Evolutionary conservation across 2,113 vertebrate species (phyloP).

Genomic region (Colinus virginianus): DNA sequence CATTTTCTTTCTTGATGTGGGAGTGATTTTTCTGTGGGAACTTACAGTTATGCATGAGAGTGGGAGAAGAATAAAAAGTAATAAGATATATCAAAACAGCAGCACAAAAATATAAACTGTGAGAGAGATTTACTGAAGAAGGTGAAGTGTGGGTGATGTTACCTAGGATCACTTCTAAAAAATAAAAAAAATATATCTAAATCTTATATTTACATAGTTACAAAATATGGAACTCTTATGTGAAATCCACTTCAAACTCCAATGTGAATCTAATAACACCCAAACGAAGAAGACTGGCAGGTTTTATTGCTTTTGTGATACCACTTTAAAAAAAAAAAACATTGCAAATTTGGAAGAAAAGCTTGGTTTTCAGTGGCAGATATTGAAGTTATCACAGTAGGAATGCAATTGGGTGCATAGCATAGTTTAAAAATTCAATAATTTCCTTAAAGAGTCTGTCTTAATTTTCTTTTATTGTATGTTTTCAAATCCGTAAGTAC

Average conservation of each 20-base stretch:
- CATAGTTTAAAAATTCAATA: background rate
- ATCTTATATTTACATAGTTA: background rate
- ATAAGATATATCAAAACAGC: background rate
- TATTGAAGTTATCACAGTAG: background rate
- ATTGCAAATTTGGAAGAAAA: too few relatives aligned
- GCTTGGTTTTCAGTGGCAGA: background rate
- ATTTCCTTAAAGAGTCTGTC: background rate
- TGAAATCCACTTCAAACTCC: too few relatives aligned
- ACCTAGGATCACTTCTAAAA: background rate
- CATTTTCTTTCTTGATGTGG: conserved; percentile 12
- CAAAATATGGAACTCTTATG: too few relatives aligned
- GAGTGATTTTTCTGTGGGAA: conserved; percentile 9
- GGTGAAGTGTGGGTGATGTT: background rate
- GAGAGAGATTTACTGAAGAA: background rate
- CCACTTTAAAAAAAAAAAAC: too few relatives aligned
- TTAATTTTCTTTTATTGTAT: background rate
- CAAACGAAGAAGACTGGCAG: background rate
- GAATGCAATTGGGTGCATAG: background rate
- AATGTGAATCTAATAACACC: background rate
- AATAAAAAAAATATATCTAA: background rate
- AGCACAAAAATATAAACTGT: background rate
- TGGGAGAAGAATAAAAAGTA: background rate
- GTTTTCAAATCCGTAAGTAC: background rate
- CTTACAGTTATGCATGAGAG: conserved; percentile 6
- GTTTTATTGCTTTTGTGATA: fast-evolving